A percentile compares a stretch with the other conserved stretches of the same genome.
Conservation (phyloP, 1,140 invertebrate species). For the Neelides sp. region DNA sequence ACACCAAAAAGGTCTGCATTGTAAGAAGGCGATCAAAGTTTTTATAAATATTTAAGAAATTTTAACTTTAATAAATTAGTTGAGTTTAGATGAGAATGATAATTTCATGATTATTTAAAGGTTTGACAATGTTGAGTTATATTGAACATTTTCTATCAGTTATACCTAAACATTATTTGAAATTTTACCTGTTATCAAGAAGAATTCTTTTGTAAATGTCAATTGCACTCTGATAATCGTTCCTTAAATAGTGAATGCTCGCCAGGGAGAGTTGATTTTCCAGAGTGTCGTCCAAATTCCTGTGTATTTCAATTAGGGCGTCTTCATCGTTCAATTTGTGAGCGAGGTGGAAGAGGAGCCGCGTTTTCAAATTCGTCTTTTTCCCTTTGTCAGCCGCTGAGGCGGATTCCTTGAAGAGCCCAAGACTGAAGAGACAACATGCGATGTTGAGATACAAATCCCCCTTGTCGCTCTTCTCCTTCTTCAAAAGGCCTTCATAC, state of each 20-base stretch:
- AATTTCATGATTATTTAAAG: too few species aligned
- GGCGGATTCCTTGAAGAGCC: conserved; percentile 58
- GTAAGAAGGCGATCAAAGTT: too few species aligned
- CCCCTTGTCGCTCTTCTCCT: conserved; percentile 27
- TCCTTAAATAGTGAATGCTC: conserved; percentile 87
- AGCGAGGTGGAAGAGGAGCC: conserved; percentile 81
- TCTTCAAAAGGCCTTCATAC: conserved; percentile 44
- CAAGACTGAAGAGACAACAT: conserved; percentile 90
- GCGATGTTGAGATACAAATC: conserved; percentile 68
- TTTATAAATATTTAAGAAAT: too few species aligned
- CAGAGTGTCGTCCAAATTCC: conserved; percentile 69
- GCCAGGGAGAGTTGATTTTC: conserved; percentile 93
- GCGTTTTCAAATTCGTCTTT: conserved; percentile 53
- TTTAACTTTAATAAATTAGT: too few species aligned
- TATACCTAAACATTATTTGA: too few species aligned
- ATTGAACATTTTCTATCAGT: too few species aligned
- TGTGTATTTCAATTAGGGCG: conserved; percentile 54
- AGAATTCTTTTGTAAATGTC: conserved; percentile 95
- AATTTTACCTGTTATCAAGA: conserved; percentile 66
- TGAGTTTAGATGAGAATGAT: too few species aligned
- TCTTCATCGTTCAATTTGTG: conserved; percentile 86
- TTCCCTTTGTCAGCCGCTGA: conserved; percentile 31
- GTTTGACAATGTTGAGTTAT: too few species aligned
- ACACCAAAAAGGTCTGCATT: too few species aligned
- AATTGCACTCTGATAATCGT: conserved; percentile 96